phyloP scores from a whole-genome alignment of 2,797 vertebrate species.

The Iguana delicatissima region DNA sequence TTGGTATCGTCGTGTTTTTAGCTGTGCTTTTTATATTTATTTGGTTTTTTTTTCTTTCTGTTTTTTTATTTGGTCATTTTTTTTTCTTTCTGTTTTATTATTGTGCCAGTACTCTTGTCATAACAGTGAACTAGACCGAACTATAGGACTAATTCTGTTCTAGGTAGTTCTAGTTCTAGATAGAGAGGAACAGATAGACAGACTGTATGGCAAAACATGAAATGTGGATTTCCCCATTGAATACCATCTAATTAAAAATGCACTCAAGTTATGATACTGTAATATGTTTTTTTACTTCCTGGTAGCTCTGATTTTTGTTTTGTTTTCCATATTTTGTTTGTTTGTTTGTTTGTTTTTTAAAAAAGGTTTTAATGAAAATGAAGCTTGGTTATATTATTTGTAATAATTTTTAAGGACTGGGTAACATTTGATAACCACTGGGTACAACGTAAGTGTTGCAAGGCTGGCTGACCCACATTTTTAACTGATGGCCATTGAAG shows the following conservation, averaged over 20 bases:
- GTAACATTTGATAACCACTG: background rate
- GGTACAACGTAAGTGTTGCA: background rate
- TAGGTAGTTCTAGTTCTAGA: no score
- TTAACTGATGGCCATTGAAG: background rate
- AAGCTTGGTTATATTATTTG: fast-evolving
- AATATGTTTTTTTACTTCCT: background rate
- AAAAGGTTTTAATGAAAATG: background rate
- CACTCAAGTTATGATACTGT: background rate
- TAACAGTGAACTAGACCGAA: no score
- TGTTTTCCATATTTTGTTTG: background rate
- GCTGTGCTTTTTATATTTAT: no score
- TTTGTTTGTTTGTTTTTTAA: background rate
- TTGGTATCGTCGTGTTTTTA: no score
- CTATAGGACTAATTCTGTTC: no score
- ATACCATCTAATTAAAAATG: background rate
- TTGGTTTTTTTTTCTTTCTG: no score
- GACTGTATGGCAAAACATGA: background rate
- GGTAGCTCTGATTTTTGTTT: background rate
- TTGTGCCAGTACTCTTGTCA: no score
- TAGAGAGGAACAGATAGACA: no score
- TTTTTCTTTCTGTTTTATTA: no score
- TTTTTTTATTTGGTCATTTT: no score
- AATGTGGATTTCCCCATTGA: background rate
- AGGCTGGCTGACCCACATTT: background rate
- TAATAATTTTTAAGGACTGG: background rate